phyloP scores from a whole-genome alignment of 2,797 vertebrate genomes.

The Cynodonichthys magdalenae region DNA sequence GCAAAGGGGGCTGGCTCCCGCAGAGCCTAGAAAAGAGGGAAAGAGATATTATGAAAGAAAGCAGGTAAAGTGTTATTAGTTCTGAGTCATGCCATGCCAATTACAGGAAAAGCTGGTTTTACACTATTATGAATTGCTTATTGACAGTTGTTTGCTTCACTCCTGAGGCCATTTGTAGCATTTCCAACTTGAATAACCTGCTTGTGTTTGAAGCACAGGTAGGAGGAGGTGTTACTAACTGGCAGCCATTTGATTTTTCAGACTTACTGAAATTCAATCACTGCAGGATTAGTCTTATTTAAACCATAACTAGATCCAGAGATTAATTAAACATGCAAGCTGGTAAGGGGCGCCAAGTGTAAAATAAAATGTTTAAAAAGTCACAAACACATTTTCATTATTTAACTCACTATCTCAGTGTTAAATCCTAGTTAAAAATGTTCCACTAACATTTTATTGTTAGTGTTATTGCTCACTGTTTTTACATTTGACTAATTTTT shows the following conservation, averaged over 20 bases:
- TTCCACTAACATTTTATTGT: too few relatives aligned
- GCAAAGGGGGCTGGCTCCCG: conserved; percentile 91
- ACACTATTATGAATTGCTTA: neutral
- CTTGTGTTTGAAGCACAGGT: neutral
- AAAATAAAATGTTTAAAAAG: too few relatives aligned
- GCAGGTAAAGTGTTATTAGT: neutral
- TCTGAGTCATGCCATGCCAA: neutral
- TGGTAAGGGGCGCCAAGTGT: too few relatives aligned
- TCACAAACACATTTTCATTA: too few relatives aligned
- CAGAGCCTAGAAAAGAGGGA: conserved; percentile 80
- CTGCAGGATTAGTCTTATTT: too few relatives aligned
- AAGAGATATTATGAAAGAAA: neutral
- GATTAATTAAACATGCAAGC: neutral
- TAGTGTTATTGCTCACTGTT: too few relatives aligned
- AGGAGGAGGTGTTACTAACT: neutral
- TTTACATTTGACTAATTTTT: too few relatives aligned
- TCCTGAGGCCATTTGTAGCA: neutral
- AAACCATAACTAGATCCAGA: neutral
- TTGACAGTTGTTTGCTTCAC: neutral
- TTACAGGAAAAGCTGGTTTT: neutral
- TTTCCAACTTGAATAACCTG: neutral
- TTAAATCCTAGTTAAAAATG: too few relatives aligned
- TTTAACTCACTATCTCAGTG: too few relatives aligned
- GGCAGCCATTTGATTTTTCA: neutral
- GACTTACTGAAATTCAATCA: neutral